These are phyloP conservation scores for Pseudoips prasinana DNA, from an alignment of 2,888 invertebrate species.

Conservation along the genomic window DNA sequence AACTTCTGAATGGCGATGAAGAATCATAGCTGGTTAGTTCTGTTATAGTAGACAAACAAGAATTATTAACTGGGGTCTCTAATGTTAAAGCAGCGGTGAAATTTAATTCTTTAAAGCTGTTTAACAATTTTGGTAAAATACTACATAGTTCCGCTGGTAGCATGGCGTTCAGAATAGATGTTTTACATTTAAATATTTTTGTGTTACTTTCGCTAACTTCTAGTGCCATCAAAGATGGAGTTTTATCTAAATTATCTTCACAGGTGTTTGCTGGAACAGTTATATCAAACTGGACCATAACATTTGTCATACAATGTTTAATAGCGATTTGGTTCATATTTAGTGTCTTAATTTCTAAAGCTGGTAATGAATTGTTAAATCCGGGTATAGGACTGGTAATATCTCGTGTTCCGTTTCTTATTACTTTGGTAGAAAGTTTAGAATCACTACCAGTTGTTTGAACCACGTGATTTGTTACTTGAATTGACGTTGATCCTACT, in stretches of 20 bases:
- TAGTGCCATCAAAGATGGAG: conserved; percentile 42
- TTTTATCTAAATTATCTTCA: conserved; percentile 23
- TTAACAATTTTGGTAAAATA: conserved; percentile 59
- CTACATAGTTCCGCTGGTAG: conserved; percentile 68
- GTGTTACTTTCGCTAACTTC: conserved; percentile 41
- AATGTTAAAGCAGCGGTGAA: conserved; percentile 7
- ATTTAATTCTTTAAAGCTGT: conserved; percentile 37
- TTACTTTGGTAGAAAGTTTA: no score
- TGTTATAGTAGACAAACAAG: conserved; percentile 40
- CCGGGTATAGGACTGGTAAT: conserved; percentile 40
- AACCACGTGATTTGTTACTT: neutral
- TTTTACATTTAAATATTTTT: conserved; percentile 59
- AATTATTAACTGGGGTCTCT: conserved; percentile 26
- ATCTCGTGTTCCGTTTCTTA: neutral
- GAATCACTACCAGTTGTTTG: no score
- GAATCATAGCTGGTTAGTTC: conserved; percentile 24
- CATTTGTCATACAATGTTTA: conserved; percentile 58
- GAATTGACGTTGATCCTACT: conserved; percentile 24
- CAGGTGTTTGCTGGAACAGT: conserved; percentile 35
- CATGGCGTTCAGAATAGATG: conserved; percentile 55
- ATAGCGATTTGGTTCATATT: conserved; percentile 54
- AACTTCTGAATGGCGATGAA: no score
- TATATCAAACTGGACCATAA: conserved; percentile 63
- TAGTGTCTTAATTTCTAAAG: conserved; percentile 51
- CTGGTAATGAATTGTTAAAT: conserved; percentile 47